These are phyloP conservation scores for Illadopsis cleaveri DNA, from an alignment of 2,113 vertebrate species.

Conservation along the genomic window DNA sequence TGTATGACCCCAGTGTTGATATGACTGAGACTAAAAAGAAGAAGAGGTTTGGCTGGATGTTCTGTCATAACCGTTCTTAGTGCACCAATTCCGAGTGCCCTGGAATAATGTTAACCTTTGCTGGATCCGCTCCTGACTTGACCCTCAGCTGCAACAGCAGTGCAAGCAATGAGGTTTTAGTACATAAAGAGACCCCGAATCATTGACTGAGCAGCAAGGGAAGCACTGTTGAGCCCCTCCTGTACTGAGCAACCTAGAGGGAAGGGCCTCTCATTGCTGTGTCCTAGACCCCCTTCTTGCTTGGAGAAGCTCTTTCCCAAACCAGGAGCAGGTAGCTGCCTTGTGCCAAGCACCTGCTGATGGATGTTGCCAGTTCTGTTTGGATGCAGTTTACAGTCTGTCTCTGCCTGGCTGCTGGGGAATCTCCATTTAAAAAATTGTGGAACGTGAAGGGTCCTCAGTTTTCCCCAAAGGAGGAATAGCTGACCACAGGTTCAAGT, in stretches of 20 bases:
- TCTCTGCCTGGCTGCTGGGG: background rate
- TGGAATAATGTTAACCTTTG: background rate
- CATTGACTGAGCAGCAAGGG: background rate
- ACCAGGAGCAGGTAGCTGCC: background rate
- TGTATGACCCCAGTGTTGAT: background rate
- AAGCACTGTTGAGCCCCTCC: background rate
- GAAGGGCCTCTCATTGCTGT: background rate
- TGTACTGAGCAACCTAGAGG: background rate
- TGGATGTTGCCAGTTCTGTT: background rate
- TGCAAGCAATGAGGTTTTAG: background rate
- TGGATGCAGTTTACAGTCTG: background rate
- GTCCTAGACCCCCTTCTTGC: background rate
- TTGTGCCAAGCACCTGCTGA: background rate
- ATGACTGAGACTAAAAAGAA: background rate
- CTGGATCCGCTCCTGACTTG: background rate
- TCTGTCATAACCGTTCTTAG: background rate
- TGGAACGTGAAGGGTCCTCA: background rate
- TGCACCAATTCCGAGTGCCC: background rate
- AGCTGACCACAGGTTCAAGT: background rate
- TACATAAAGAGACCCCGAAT: background rate
- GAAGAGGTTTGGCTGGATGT: background rate
- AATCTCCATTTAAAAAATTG: background rate
- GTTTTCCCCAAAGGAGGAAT: background rate
- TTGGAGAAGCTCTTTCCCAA: background rate
- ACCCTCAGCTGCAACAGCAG: background rate